Conservation (phyloP, 2,113 vertebrate species). For the Cyphomyrus plagiostoma region DNA sequence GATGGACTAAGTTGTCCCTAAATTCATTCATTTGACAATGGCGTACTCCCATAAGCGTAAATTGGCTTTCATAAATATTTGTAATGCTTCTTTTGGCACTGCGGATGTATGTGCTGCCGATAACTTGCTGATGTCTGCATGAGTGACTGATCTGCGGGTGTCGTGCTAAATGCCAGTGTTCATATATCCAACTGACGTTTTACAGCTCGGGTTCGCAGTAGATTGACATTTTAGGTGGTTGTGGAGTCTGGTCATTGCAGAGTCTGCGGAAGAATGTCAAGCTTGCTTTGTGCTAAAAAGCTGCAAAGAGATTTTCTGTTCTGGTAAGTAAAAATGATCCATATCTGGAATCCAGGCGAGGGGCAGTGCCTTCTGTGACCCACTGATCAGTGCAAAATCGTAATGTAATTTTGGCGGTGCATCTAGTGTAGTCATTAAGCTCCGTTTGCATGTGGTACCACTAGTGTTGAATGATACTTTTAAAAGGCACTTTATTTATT, state of each 20-base stretch:
- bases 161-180: background rate
- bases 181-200: background rate
- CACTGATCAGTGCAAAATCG: background rate
- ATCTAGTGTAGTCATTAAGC: background rate
- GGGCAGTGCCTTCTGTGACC: background rate
- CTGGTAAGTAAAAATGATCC: background rate
- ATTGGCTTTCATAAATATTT: background rate
- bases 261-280: background rate
- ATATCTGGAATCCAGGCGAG: background rate
- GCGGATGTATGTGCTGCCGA: background rate
- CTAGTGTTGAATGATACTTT: background rate
- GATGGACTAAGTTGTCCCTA: background rate
- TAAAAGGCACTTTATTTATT: background rate
- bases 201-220: background rate
- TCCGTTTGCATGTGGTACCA: background rate
- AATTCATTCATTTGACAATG: background rate
- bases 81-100: background rate
- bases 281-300: background rate
- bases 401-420: background rate
- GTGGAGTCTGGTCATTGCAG: background rate
- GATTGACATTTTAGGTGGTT: background rate
- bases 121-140: background rate
- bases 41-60: background rate
- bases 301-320: background rate
- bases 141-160: background rate